phyloP scores from a whole-genome alignment of 64 coral and sea anemone genomes.

The Dendronephthya gigantea region DNA sequence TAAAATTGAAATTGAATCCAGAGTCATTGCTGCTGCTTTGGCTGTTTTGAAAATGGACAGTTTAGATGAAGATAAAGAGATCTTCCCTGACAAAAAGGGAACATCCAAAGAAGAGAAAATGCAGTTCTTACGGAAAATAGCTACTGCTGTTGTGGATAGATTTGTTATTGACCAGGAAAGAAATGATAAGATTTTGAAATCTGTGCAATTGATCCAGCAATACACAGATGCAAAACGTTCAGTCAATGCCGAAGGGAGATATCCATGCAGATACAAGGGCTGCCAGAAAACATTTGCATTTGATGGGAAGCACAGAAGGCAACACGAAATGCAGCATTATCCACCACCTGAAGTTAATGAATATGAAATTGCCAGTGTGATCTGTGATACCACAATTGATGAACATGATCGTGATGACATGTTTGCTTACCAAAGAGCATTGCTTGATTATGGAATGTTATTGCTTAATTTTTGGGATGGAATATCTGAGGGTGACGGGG shows the following conservation, averaged over 20 bases:
- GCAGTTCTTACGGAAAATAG: neutral
- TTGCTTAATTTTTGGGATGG: neutral
- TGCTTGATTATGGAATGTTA: slow-evolving; percentile 2
- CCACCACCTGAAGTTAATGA: slow-evolving; percentile 10
- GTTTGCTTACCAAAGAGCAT: neutral
- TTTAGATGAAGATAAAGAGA: neutral
- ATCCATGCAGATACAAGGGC: slow-evolving; percentile 24
- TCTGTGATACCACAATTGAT: neutral
- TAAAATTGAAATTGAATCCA: neutral
- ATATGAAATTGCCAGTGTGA: neutral
- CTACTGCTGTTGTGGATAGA: slow-evolving; percentile 1
- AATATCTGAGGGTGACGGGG: neutral
- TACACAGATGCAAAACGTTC: neutral
- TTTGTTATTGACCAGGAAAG: neutral
- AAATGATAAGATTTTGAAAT: neutral
- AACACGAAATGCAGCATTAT: slow-evolving; percentile 20
- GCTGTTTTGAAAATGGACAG: neutral
- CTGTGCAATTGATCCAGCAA: neutral
- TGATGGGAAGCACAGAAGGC: slow-evolving; percentile 19
- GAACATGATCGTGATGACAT: neutral
- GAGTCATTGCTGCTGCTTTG: neutral
- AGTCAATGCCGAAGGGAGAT: neutral
- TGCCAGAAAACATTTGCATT: neutral
- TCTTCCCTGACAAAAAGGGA: neutral
- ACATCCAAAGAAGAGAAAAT: neutral